phyloP scores from a whole-genome alignment of 1,140 invertebrate genomes.

The Pollicipes pollicipes region DNA sequence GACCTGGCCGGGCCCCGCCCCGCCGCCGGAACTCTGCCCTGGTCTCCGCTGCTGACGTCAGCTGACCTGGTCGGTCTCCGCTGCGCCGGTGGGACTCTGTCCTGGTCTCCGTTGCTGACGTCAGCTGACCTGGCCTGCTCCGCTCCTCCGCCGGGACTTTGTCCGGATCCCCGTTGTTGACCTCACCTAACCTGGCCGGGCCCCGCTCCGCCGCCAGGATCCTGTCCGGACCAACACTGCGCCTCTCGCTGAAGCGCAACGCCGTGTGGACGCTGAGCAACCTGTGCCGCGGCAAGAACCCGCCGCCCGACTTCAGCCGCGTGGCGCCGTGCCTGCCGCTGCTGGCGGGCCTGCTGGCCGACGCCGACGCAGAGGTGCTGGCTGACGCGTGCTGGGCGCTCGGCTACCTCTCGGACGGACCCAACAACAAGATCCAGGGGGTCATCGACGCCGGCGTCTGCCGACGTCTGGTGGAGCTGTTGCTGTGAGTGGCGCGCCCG shows the following conservation, averaged over 20 bases:
- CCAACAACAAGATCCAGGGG: constrained; percentile 76
- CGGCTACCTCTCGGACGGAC: constrained; percentile 84
- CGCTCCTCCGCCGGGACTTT: too few relatives aligned
- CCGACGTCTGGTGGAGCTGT: constrained; percentile 50
- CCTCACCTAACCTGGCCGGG: too few relatives aligned
- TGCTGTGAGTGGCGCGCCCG: constrained; percentile 24
- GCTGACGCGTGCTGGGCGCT: constrained; percentile 92
- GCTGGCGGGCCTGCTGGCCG: constrained; percentile 53
- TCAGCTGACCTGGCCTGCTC: too few relatives aligned
- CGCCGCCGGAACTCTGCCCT: too few relatives aligned
- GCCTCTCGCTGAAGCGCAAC: constrained; percentile 39
- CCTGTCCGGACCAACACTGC: neutral
- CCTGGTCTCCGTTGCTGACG: too few relatives aligned
- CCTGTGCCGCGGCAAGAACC: constrained; percentile 78
- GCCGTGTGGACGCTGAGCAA: constrained; percentile 95
- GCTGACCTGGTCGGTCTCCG: too few relatives aligned
- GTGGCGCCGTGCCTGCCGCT: constrained; percentile 58
- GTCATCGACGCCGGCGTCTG: constrained; percentile 54
- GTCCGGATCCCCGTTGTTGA: too few relatives aligned
- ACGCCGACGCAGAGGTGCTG: constrained; percentile 50
- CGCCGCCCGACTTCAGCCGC: constrained; percentile 50
- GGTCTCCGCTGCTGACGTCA: too few relatives aligned
- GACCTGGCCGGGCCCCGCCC: too few relatives aligned
- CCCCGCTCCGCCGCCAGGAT: too few relatives aligned
- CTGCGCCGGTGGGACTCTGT: too few relatives aligned